Evolutionary conservation across 1,140 invertebrate species (phyloP), one percentile per base, ranked within the genome.

Genomic region (Portunus trituberculatus): DNA sequence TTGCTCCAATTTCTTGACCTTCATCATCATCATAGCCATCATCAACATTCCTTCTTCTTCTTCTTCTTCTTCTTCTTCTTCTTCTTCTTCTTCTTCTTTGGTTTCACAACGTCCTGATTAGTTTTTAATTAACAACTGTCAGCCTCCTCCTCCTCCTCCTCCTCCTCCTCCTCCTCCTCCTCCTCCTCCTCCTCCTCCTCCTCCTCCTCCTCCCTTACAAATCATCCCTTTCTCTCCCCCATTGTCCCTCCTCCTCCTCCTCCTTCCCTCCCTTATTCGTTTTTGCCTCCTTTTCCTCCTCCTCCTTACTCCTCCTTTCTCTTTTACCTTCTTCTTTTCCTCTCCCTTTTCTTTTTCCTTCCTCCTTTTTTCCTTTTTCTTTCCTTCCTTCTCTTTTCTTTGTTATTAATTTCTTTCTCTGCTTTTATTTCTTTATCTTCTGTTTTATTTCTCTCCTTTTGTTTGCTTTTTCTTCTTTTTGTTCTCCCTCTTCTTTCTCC

Each of bases 61-160:
- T 76, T 76, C 67, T 76, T 76, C 67, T 76, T 76, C 67, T 76
- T 76, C 67, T 76, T 76, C 67, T 76, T 76, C 67, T 76, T 76
- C 67, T 76, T 76, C 67, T 76, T 76, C 67, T 76, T 76, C 67
- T 76, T 76, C 67, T 76, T 76, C 67, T 76, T 76, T 25, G 12
- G 12, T 20, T 76, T 76, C 67, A 16, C 52, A 59, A 20, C 52
- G 52, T 20, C 52, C 3, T 59, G 20, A 59, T 59, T 59, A 59
- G 0, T 59, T 16, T 10, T 59, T 20, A 59, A 59, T 59, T 59
- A 59, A 16, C 52, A 59, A 59, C 52, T 59, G 52, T 59, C 52
- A 12, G 10, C 67, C 67, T n/a, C 67, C 67, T n/a, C 25, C 67
- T n/a, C 67, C 67, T 76, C 67, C 67, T 76, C 67, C 67, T n/a